Conservation (phyloP, 2,888 invertebrate species). For the Tachystola acroxantha region DNA sequence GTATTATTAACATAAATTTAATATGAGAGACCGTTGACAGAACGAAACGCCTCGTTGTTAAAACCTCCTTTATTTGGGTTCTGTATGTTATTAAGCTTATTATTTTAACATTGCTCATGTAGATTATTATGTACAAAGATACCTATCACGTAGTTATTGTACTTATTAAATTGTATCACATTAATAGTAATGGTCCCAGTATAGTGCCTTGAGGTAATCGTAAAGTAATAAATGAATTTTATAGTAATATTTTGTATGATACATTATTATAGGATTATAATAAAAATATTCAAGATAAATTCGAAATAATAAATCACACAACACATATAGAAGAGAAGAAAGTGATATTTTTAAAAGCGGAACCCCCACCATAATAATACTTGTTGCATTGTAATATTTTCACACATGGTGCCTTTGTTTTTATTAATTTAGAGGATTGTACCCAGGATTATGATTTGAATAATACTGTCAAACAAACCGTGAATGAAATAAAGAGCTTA, state of each 20-base stretch:
- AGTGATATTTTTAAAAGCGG: too few species aligned
- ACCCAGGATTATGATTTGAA: conserved; percentile 32
- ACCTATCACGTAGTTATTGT: not conserved
- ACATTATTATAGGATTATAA: too few species aligned
- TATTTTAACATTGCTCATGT: not conserved
- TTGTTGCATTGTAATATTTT: not conserved
- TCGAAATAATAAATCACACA: too few species aligned
- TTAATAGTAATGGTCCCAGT: not conserved
- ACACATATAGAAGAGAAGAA: too few species aligned
- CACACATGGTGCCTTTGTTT: conserved; percentile 16
- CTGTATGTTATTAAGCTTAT: conserved; percentile 2
- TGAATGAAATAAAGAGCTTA: conserved; percentile 33
- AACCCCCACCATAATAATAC: too few species aligned
- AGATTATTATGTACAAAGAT: too few species aligned
- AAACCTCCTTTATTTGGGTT: conserved; percentile 19
- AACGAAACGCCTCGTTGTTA: conserved; percentile 20
- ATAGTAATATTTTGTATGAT: too few species aligned
- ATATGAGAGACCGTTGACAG: conserved; percentile 29
- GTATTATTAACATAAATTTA: conserved; percentile 35
- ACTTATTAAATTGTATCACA: not conserved
- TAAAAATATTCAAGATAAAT: too few species aligned
- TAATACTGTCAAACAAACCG: conserved; percentile 35
- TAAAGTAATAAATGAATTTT: not conserved
- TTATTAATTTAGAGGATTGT: conserved; percentile 34
- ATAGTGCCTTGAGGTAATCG: not conserved